phyloP scores from a whole-genome alignment of 2,113 vertebrate species.

The Morone chrysops region DNA sequence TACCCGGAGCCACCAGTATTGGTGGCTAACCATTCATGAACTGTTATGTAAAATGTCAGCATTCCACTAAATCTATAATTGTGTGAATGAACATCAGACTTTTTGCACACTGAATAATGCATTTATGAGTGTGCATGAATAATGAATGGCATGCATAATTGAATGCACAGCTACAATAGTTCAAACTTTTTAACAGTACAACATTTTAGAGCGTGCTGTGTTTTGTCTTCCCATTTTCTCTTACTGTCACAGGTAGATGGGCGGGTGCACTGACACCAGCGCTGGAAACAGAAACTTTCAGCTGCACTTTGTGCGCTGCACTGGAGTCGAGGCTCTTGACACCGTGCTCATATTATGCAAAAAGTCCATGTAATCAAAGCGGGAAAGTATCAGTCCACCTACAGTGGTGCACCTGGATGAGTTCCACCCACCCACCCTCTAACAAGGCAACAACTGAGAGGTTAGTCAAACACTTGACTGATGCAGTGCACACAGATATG shows the following conservation, averaged over 20 bases:
- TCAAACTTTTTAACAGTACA: constrained; percentile 53
- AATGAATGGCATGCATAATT: constrained; percentile 65
- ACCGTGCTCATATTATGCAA: not conserved
- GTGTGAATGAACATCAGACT: constrained; percentile 49
- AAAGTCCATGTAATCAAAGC: not conserved
- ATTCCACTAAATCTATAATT: constrained; percentile 56
- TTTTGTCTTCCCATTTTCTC: constrained; percentile 12
- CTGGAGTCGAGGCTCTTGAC: not conserved
- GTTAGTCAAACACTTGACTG: constrained; percentile 7
- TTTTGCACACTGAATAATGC: constrained; percentile 62
- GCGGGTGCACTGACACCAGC: not conserved
- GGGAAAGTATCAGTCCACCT: not conserved
- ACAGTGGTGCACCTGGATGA: constrained; percentile 3
- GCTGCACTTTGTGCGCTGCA: not conserved
- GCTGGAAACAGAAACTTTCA: constrained; percentile 11
- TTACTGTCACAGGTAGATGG: not conserved
- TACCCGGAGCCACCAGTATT: constrained; percentile 24
- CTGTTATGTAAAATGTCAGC: constrained; percentile 49
- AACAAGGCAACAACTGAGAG: constrained; percentile 19
- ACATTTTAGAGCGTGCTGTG: constrained; percentile 23
- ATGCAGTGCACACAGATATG: not conserved
- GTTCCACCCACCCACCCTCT: not conserved
- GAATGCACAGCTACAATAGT: constrained; percentile 36
- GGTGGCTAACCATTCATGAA: constrained; percentile 56
- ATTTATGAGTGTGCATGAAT: constrained; percentile 61